These are phyloP conservation scores for Andrena trimmerana DNA, from an alignment of 2,888 invertebrate species.

Conservation along the genomic window DNA sequence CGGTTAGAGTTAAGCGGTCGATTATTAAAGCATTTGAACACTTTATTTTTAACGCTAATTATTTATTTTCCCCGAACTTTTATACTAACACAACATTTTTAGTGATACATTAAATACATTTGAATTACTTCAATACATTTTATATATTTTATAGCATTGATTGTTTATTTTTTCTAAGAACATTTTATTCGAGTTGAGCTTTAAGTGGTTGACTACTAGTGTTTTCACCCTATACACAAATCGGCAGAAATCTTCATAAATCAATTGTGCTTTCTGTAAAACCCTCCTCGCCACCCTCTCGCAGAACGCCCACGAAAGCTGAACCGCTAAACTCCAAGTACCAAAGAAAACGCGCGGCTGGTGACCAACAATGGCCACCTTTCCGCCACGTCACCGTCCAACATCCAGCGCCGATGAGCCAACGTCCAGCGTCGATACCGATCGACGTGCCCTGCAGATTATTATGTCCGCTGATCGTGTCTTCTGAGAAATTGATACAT, in stretches of 20 bases:
- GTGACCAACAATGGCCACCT: background rate
- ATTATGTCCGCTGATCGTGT: conserved; percentile 66
- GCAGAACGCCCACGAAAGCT: background rate
- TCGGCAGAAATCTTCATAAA: background rate
- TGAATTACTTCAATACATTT: too few relatives aligned
- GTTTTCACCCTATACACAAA: too few relatives aligned
- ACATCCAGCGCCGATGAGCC: conserved; percentile 47
- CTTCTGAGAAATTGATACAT: conserved; percentile 72
- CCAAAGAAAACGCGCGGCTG: background rate
- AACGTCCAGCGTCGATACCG: conserved; percentile 53
- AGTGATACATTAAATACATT: too few relatives aligned
- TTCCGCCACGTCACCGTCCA: conserved; percentile 42
- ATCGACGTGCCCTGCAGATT: conserved; percentile 60
- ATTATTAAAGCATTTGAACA: too few relatives aligned
- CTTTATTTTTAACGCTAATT: too few relatives aligned
- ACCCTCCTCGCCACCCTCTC: background rate
- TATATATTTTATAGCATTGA: too few relatives aligned
- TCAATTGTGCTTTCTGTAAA: background rate
- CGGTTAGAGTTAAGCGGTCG: too few relatives aligned
- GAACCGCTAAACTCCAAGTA: background rate
- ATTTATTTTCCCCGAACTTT: too few relatives aligned
- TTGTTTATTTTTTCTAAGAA: too few relatives aligned
- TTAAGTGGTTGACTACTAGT: too few relatives aligned
- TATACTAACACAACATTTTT: too few relatives aligned
- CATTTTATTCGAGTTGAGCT: too few relatives aligned